Evolutionary conservation across 2,888 invertebrate species (phyloP).

Genomic region (Galerucella pusilla): DNA sequence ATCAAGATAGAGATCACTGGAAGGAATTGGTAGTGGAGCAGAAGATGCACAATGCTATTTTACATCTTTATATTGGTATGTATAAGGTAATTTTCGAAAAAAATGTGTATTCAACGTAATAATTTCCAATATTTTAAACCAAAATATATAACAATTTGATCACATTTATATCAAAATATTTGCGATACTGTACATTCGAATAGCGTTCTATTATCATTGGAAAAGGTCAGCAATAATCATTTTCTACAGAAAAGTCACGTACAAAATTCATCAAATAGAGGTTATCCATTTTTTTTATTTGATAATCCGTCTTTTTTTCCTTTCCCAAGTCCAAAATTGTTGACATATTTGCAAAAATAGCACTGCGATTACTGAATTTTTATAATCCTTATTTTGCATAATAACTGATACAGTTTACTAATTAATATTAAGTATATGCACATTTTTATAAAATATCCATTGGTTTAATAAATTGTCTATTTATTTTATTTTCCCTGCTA

Average conservation of each 20-base stretch:
- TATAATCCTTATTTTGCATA: constrained; percentile 5
- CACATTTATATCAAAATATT: constrained; percentile 5
- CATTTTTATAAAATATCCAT: not conserved
- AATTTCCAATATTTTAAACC: too few species aligned
- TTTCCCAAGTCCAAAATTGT: constrained; percentile 28
- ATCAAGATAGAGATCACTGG: too few species aligned
- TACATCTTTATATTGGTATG: too few species aligned
- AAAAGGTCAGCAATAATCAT: constrained; percentile 13
- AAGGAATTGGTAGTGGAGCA: too few species aligned
- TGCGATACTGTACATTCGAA: constrained; percentile 1
- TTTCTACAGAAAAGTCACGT: not conserved
- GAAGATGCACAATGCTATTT: too few species aligned
- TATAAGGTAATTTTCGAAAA: too few species aligned
- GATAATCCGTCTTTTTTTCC: constrained; percentile 19
- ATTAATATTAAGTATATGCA: not conserved
- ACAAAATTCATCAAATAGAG: constrained; percentile 23
- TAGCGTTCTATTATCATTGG: constrained; percentile 11
- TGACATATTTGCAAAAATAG: constrained; percentile 20
- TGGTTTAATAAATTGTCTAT: too few species aligned
- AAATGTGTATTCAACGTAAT: too few species aligned
- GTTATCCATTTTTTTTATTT: constrained; percentile 24
- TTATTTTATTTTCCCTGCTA: not conserved
- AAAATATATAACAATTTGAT: not conserved
- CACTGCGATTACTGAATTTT: constrained; percentile 1
- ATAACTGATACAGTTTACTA: constrained; percentile 1